phyloP scores from a whole-genome alignment of 2,888 invertebrate genomes.

The Linyphia triangularis region DNA sequence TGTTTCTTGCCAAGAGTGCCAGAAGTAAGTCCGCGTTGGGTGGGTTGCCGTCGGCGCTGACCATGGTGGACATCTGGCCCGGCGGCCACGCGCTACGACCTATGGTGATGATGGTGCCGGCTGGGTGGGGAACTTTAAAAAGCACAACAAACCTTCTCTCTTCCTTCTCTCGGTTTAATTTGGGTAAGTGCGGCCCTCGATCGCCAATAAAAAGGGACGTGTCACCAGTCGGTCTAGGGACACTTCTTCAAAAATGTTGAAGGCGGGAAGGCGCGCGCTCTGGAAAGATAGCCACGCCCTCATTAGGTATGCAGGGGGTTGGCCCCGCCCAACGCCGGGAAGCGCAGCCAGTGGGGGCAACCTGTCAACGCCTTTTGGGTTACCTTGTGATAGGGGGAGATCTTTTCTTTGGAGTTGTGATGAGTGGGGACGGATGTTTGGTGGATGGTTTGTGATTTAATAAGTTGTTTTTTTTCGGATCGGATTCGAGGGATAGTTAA shows the following conservation, averaged over 20 bases:
- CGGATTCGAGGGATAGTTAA: too few relatives aligned
- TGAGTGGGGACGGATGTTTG: constrained; percentile 11
- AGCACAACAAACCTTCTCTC: constrained; percentile 25
- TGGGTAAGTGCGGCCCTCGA: constrained; percentile 68
- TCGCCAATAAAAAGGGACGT: constrained; percentile 74
- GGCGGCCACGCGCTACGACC: constrained; percentile 67
- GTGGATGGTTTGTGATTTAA: not conserved
- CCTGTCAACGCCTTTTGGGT: constrained; percentile 64
- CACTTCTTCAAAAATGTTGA: constrained; percentile 73
- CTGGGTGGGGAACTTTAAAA: constrained; percentile 39
- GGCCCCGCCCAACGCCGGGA: constrained; percentile 26
- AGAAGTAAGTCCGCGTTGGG: constrained; percentile 88
- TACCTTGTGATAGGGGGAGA: constrained; percentile 48
- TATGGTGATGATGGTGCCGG: constrained; percentile 67
- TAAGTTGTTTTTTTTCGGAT: not conserved
- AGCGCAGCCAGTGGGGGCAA: constrained; percentile 56
- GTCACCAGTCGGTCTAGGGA: constrained; percentile 69
- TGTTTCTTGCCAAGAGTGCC: constrained; percentile 91
- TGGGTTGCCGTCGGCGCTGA: constrained; percentile 70
- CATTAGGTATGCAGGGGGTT: constrained; percentile 65
- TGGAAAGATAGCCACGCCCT: constrained; percentile 56
- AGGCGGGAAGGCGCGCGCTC: constrained; percentile 42
- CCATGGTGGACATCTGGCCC: constrained; percentile 73
- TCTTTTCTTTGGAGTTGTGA: not conserved
- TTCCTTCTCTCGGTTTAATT: constrained; percentile 63